Percentiles rank a stretch among this genome's conserved stretches.
These are phyloP conservation scores for Zoanthus solanderi DNA, from an alignment of 92 coral and sea anemone genomes.

Conservation along the genomic window DNA sequence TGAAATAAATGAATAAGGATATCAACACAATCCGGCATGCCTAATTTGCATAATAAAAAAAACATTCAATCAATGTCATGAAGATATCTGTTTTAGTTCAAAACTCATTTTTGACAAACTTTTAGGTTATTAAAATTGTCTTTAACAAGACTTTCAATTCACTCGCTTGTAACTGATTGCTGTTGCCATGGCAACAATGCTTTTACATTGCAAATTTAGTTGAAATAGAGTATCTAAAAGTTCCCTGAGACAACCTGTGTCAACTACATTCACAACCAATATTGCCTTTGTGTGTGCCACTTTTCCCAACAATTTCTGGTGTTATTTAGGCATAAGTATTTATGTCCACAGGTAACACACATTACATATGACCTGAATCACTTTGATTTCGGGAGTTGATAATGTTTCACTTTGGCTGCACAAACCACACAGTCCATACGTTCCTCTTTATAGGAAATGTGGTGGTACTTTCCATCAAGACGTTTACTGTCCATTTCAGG, in stretches of 20 bases:
- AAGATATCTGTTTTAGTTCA: constrained; percentile 9
- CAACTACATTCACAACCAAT: neutral
- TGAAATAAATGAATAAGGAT: neutral
- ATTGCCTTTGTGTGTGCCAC: constrained; percentile 17
- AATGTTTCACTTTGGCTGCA: constrained; percentile 20
- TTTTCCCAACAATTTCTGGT: constrained; percentile 47
- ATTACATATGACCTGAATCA: constrained; percentile 2
- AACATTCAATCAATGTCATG: constrained; percentile 6
- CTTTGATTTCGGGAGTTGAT: neutral
- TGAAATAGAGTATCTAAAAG: neutral
- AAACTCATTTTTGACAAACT: neutral
- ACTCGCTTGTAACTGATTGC: neutral
- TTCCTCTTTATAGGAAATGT: constrained; percentile 27
- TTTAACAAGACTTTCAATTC: constrained; percentile 16
- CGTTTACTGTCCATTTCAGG: constrained; percentile 44
- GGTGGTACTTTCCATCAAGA: constrained; percentile 48
- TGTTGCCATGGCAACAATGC: no score
- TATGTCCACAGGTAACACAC: constrained; percentile 41
- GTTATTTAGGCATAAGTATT: constrained; percentile 25
- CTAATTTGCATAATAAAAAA: constrained; percentile 10
- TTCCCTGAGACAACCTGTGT: no score
- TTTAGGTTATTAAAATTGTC: neutral
- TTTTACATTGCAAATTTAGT: no score
- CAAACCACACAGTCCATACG: constrained; percentile 35
- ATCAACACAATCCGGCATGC: constrained; percentile 15